Evolutionary conservation across 53 echinoderm and acorn worm genomes (phyloP), one percentile per base, ranked within the genome.

Genomic region (Patiria pectinifera): DNA sequence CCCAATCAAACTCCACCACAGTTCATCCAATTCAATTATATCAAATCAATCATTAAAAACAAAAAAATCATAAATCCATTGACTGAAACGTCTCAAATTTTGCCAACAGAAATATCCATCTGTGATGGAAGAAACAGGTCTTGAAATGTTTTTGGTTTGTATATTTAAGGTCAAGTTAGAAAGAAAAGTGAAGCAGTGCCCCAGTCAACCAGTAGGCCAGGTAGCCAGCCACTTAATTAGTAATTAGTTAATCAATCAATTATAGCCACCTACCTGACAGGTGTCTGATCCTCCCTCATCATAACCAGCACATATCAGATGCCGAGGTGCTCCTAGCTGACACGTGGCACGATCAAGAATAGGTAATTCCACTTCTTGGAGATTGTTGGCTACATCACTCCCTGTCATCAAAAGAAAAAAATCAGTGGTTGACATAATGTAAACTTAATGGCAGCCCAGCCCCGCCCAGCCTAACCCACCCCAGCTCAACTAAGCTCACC

Each of bases 231-330:
- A 53, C 5, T 53, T 53, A 53, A 5, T 53, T 8, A 53, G 8
- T 9, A n/a, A 74, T 9, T n/a, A 66, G 10, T 24, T 10, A 74
- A 24, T 24, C 74, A 9, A 74, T 9, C 24, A n/a, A 23, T 74
- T 21, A 23, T 74, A 9, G 10, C 74, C 15, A 74, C 74, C 10
- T 58, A 91, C 91, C 91, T 84, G 53, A 43, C 91, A 91, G 19
- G 84, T 84, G 21, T 91, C 91, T 10, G 26, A 21, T 2, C 59
- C 49, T 13, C 91, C 91, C n/a, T 70, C 18, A 11, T 3, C 0
- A 19, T 60, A 19, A 6, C 91, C 91, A 46, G 91, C 91, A 43
- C 91, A 91, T 4, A 91, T 45, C 47, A 91, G 26, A 0, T 53
- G 3, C 45, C 47, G 74, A 15, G 85, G 63, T 11, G 66, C 22